Evolutionary conservation across 2,113 vertebrate species (phyloP).

Genomic region (Ageneiosus marmoratus): DNA sequence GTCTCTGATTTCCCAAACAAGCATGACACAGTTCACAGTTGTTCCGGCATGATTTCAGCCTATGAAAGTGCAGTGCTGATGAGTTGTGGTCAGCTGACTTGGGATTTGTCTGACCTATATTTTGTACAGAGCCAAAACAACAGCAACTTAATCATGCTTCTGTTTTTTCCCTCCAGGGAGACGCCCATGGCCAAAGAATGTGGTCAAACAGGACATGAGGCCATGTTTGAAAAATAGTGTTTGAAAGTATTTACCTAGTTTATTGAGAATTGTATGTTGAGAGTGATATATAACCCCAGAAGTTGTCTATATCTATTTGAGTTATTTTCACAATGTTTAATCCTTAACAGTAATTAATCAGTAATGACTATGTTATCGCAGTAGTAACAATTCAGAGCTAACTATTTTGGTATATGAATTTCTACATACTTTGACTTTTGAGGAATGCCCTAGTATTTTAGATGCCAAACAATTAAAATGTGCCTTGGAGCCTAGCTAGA

Average conservation of each 20-base stretch:
- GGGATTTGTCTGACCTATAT: constrained; percentile 57
- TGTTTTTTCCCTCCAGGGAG: constrained; percentile 48
- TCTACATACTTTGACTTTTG: neutral
- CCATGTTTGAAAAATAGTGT: neutral
- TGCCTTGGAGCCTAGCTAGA: neutral
- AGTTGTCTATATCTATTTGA: neutral
- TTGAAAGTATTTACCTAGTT: neutral
- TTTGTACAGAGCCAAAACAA: constrained; percentile 22
- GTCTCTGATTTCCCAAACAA: constrained; percentile 9
- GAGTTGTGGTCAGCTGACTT: constrained; percentile 51
- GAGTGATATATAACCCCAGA: neutral
- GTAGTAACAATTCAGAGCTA: neutral
- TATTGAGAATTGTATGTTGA: neutral
- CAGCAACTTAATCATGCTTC: constrained; percentile 50
- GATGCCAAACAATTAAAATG: constrained; percentile 12
- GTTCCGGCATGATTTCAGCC: constrained; percentile 1
- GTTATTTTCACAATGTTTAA: neutral
- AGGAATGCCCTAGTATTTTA: constrained; percentile 11
- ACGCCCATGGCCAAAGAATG: constrained; percentile 51
- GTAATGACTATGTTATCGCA: neutral
- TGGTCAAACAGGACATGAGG: constrained; percentile 6
- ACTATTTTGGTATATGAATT: neutral
- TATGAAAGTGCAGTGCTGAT: neutral
- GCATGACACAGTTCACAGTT: constrained; percentile 1
- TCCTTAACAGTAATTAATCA: neutral